phyloP scores from a whole-genome alignment of 2,888 invertebrate species.

The Melanostoma scalare region DNA sequence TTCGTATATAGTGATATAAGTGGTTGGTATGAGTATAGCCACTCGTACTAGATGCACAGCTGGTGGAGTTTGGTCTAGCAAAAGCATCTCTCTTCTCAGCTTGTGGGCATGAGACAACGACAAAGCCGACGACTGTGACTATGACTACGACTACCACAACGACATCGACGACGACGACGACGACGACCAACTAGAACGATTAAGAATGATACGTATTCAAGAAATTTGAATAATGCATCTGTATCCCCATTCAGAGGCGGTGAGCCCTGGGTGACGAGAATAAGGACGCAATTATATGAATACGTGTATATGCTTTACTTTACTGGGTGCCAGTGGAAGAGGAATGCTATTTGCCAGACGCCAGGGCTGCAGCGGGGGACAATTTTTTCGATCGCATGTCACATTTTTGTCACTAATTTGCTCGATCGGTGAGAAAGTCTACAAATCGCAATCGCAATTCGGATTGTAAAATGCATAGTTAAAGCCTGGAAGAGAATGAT shows the following conservation, averaged over 20 bases:
- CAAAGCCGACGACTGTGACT: too few species aligned
- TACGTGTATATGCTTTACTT: slow-evolving; percentile 6
- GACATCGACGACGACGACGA: not conserved
- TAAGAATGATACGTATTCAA: slow-evolving; percentile 63
- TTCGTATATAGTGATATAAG: not conserved
- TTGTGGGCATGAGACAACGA: slow-evolving; percentile 39
- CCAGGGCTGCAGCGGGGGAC: slow-evolving; percentile 17
- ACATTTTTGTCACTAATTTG: slow-evolving; percentile 70
- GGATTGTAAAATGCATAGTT: slow-evolving; percentile 33
- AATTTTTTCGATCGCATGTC: slow-evolving; percentile 60
- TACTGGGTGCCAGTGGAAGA: slow-evolving; percentile 27
- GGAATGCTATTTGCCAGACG: slow-evolving; percentile 36
- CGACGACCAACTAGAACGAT: slow-evolving; percentile 33
- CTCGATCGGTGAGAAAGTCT: slow-evolving; percentile 58
- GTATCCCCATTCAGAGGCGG: slow-evolving; percentile 33
- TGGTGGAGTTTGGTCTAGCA: slow-evolving; percentile 30
- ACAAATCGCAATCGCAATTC: slow-evolving; percentile 27
- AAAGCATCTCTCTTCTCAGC: slow-evolving; percentile 45
- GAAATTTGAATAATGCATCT: slow-evolving; percentile 70
- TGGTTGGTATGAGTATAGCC: slow-evolving; percentile 18
- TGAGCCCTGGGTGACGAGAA: slow-evolving; percentile 34
- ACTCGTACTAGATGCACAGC: slow-evolving; percentile 28
- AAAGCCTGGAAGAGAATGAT: not conserved
- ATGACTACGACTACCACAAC: not conserved
- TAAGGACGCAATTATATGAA: slow-evolving; percentile 50